Conservation (phyloP, 2,113 vertebrate species). For the Oceanites oceanicus region DNA sequence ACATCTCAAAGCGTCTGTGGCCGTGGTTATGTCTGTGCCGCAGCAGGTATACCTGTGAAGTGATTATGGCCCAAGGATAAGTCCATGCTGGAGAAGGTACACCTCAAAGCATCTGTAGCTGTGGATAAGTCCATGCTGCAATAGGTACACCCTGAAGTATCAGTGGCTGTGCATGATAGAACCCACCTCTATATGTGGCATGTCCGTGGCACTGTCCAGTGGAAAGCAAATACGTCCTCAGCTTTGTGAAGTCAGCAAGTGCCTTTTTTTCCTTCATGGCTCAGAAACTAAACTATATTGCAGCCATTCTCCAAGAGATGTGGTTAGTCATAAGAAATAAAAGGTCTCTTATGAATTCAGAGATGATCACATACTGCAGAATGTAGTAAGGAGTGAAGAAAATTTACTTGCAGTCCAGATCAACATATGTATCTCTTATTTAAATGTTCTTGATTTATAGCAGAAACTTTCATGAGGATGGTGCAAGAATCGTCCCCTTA, state of each 20-base stretch:
- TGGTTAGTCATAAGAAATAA: not conserved
- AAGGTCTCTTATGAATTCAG: not conserved
- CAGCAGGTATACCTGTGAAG: too few relatives aligned
- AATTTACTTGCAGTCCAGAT: not conserved
- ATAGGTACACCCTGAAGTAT: too few relatives aligned
- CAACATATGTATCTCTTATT: not conserved
- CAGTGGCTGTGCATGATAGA: too few relatives aligned
- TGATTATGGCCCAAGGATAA: too few relatives aligned
- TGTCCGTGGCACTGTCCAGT: not conserved
- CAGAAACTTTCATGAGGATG: not conserved
- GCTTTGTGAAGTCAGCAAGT: not conserved
- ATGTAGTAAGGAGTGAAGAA: not conserved
- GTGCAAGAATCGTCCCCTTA: not conserved
- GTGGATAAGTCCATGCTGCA: too few relatives aligned
- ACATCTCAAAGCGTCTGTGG: too few relatives aligned
- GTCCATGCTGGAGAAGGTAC: too few relatives aligned
- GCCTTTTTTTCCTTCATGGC: not conserved
- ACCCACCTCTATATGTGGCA: accelerated
- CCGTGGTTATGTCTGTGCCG: too few relatives aligned
- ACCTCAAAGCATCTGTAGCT: too few relatives aligned
- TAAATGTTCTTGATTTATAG: not conserved
- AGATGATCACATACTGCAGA: not conserved
- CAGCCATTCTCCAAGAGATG: not conserved
- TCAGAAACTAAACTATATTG: not conserved
- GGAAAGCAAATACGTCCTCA: not conserved